Conservation (phyloP, 2,113 vertebrate species). For the Lanius ludovicianus region DNA sequence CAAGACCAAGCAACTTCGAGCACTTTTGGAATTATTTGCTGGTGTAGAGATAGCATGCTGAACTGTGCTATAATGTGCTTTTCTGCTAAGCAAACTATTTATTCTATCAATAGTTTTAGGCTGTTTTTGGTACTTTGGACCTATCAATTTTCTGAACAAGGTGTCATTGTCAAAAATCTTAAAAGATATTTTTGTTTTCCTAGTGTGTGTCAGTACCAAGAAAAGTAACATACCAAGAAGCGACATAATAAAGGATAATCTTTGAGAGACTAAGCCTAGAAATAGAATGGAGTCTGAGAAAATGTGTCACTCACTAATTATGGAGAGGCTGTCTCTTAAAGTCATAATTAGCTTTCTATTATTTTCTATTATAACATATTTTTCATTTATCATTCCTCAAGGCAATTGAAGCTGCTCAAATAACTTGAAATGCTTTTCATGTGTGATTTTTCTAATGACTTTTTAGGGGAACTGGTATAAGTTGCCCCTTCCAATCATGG, state of each 20-base stretch:
- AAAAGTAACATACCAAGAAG: not conserved
- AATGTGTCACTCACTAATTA: conserved; percentile 40
- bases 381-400: not conserved
- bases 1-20: not conserved
- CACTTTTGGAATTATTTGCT: not conserved
- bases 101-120: not conserved
- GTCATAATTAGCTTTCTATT: conserved; percentile 21
- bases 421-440: not conserved
- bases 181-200: not conserved
- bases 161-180: not conserved
- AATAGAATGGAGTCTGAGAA: conserved; percentile 23
- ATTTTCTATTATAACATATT: not conserved
- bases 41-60: not conserved
- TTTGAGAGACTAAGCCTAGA: conserved; percentile 8
- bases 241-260: not conserved
- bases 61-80: not conserved
- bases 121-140: not conserved
- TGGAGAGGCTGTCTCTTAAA: not conserved
- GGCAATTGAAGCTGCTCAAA: not conserved
- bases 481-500: not conserved
- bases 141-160: not conserved
- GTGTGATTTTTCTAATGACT: not conserved
- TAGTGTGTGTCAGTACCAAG: not conserved
- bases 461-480: not conserved
- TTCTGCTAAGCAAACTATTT: not conserved